These are phyloP conservation scores for Origma solitaria DNA, from an alignment of 2,113 vertebrate species.

Conservation along the genomic window DNA sequence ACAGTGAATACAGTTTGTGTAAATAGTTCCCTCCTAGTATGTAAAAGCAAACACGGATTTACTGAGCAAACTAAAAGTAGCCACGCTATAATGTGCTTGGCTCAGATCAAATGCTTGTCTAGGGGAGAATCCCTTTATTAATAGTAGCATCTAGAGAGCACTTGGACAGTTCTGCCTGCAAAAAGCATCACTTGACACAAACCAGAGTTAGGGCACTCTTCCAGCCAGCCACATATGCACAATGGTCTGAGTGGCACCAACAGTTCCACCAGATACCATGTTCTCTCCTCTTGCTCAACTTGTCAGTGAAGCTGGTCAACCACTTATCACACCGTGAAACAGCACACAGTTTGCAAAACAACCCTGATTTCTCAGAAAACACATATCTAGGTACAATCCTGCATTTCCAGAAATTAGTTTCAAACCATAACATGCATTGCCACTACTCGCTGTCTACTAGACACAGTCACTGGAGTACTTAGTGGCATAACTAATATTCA, in stretches of 20 bases:
- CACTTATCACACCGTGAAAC: not conserved
- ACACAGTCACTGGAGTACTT: not conserved
- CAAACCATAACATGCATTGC: not conserved
- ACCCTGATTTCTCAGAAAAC: not conserved
- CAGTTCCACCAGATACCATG: not conserved
- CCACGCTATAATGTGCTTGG: not conserved
- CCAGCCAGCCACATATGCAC: not conserved
- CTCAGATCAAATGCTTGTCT: not conserved
- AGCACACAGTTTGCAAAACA: not conserved
- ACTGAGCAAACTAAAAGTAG: conserved; percentile 5
- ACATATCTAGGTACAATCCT: not conserved
- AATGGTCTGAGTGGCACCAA: not conserved
- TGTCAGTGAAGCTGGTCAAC: not conserved
- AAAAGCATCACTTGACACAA: not conserved
- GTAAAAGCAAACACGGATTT: conserved; percentile 38
- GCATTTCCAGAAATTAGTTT: not conserved
- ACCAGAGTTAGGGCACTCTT: not conserved
- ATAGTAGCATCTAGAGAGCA: not conserved
- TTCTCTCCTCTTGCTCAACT: not conserved
- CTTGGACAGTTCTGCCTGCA: not conserved
- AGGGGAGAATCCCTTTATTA: conserved; percentile 12
- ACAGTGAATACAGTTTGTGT: not conserved
- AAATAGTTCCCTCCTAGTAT: not conserved
- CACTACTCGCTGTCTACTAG: not conserved
- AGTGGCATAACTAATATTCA: not conserved